Conservation (phyloP, 2,797 vertebrate species). For the Crocodylus rhombifer region DNA sequence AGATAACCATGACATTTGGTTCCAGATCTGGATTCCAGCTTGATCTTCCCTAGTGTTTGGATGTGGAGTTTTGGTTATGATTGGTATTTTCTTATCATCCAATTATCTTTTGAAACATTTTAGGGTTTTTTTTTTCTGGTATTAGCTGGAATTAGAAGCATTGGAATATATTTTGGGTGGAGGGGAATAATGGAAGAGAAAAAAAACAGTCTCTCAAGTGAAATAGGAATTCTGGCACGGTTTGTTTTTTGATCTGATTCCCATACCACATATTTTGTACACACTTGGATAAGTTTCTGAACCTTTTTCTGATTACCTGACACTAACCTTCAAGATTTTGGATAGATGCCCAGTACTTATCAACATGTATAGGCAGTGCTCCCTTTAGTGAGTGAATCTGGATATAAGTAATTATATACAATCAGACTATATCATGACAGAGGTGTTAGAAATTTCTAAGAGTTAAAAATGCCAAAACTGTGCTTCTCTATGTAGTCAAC, state of each 20-base stretch:
- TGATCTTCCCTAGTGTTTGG: neutral
- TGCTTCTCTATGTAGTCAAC: neutral
- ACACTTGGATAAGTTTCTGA: neutral
- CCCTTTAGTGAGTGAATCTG: neutral
- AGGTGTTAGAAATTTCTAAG: neutral
- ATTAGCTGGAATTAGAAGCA: neutral
- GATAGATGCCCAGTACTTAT: neutral
- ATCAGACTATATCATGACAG: neutral
- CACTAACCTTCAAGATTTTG: neutral
- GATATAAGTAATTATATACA: conserved; percentile 6
- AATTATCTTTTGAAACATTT: neutral
- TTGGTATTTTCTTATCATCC: neutral
- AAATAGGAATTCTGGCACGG: neutral
- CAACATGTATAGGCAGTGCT: neutral
- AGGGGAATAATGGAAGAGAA: neutral
- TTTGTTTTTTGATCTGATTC: neutral
- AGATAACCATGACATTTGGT: neutral
- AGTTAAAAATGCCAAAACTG: neutral
- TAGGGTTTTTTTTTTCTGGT: neutral
- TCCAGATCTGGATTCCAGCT: neutral
- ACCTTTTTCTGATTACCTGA: neutral
- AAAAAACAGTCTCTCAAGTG: neutral
- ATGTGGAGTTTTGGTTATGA: neutral
- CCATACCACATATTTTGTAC: neutral
- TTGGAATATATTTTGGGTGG: neutral